phyloP scores from a whole-genome alignment of 2,113 vertebrate genomes.

The Meriones unguiculatus region DNA sequence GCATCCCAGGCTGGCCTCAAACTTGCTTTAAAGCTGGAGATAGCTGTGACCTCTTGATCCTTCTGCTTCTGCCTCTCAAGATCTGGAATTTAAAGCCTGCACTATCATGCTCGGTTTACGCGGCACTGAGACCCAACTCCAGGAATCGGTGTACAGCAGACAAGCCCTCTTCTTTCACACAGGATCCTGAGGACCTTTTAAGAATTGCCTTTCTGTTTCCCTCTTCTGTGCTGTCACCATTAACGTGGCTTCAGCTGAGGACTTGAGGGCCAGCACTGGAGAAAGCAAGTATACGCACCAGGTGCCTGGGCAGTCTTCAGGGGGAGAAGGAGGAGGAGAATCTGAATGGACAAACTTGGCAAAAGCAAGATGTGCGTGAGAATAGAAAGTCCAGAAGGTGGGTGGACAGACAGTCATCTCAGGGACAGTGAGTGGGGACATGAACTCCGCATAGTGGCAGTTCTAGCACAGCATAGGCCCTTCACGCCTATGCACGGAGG shows the following conservation, averaged over 20 bases:
- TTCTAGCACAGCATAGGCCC: neutral
- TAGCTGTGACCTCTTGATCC: neutral
- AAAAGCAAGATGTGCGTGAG: neutral
- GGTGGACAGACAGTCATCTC: neutral
- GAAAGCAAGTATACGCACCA: neutral
- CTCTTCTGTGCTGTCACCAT: no score
- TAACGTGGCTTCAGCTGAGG: neutral
- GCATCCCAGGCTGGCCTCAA: neutral
- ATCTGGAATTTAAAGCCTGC: neutral
- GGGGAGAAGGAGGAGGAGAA: neutral
- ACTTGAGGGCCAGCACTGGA: neutral
- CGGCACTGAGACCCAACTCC: neutral
- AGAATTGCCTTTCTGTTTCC: neutral
- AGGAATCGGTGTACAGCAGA: neutral
- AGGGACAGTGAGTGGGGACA: neutral
- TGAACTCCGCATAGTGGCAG: neutral
- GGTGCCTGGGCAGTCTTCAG: neutral
- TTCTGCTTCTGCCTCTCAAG: neutral
- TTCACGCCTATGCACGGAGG: neutral
- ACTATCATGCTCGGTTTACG: no score
- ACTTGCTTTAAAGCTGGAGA: neutral
- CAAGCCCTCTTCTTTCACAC: neutral
- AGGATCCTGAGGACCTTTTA: neutral
- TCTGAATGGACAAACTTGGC: conserved; percentile 26
- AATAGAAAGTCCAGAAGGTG: conserved; percentile 12